These are phyloP conservation scores for Parapristionchus giblindavisi DNA, from an alignment of 2,888 invertebrate genomes.

Conservation along the genomic window DNA sequence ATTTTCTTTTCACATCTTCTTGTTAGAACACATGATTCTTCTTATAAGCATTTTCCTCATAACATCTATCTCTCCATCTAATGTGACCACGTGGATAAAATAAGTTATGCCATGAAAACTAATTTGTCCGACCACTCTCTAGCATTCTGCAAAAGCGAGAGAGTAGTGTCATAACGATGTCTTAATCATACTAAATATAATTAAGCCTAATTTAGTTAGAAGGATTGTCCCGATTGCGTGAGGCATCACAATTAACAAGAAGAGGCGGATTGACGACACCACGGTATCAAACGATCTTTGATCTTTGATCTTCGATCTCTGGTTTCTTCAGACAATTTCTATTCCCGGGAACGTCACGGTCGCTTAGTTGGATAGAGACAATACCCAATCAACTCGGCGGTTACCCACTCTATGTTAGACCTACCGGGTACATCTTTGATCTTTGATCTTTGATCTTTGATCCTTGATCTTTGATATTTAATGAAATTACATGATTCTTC, in stretches of 20 bases:
- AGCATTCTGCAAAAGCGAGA: no score
- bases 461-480: background rate
- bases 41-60: no score
- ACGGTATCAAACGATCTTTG: background rate
- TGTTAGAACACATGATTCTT: no score
- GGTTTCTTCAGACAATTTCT: constrained; percentile 47
- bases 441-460: background rate
- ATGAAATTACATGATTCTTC: background rate
- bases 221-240: constrained; percentile 46
- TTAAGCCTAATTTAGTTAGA: constrained; percentile 46
- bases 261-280: constrained; percentile 52
- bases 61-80: no score
- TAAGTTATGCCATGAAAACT: no score
- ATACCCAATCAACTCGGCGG: constrained; percentile 20
- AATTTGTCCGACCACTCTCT: no score
- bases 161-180: no score
- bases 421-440: constrained; percentile 19
- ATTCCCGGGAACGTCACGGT: constrained; percentile 53
- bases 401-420: constrained; percentile 32
- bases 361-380: constrained; percentile 51
- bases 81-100: no score
- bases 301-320: constrained; percentile 4
- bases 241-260: constrained; percentile 43
- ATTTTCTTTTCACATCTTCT: no score
- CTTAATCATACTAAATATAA: background rate